Conservation (phyloP, 2,113 vertebrate genomes). For the Sylvietta virens region DNA sequence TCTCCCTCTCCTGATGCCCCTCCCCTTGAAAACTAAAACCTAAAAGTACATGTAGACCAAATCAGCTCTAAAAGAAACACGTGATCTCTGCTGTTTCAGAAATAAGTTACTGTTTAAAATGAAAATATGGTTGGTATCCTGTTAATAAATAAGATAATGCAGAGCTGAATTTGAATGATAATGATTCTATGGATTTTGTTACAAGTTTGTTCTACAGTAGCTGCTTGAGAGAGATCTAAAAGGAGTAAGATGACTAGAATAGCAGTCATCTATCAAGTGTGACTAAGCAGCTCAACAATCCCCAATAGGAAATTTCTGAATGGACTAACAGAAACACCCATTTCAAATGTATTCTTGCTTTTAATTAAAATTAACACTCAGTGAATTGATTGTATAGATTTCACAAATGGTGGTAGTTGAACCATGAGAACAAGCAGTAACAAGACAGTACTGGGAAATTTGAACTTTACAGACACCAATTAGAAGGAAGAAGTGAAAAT, state of each 20-base stretch:
- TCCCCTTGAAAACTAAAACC: neutral
- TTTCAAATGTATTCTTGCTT: neutral
- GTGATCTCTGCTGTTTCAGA: neutral
- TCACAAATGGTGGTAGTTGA: neutral
- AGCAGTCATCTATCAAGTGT: neutral
- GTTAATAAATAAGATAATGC: neutral
- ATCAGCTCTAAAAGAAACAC: neutral
- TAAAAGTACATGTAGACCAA: neutral
- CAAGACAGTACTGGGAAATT: neutral
- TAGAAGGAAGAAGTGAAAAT: neutral
- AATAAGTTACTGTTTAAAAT: neutral
- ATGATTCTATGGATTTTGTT: neutral
- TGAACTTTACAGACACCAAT: neutral
- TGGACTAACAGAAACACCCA: neutral
- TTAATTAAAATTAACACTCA: neutral
- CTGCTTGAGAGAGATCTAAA: neutral
- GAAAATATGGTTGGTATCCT: neutral
- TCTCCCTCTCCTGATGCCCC: neutral
- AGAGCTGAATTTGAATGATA: neutral
- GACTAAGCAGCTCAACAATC: neutral
- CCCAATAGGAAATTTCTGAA: neutral
- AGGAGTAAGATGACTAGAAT: neutral
- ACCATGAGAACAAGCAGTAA: neutral
- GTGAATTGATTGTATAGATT: neutral
- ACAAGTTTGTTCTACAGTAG: neutral